Evolutionary conservation across 2,113 vertebrate species (phyloP).

Genomic region (Spilogale gracilis): DNA sequence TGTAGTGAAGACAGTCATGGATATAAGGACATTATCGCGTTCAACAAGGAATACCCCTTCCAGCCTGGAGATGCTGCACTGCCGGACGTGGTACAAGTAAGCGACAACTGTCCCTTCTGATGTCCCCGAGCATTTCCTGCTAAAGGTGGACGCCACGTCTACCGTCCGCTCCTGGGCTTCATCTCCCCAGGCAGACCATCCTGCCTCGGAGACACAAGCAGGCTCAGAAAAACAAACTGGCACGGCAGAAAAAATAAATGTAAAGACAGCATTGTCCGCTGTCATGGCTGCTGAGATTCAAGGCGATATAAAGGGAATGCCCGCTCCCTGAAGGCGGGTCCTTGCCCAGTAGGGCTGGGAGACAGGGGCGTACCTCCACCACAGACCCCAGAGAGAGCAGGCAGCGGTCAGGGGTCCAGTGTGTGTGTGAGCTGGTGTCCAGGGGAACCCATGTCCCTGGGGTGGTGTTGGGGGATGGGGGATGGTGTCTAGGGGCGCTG

Average conservation of each 20-base stretch:
- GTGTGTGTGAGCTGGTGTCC: not conserved
- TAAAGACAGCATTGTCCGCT: not conserved
- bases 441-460: not conserved
- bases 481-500: not conserved
- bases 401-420: not conserved
- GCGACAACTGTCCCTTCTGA: not conserved
- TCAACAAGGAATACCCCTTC: not conserved
- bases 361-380: not conserved
- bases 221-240: not conserved
- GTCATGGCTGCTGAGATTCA: not conserved
- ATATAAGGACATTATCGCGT: not conserved
- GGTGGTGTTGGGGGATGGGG: not conserved
- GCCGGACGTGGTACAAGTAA: too few relatives aligned
- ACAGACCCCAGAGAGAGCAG: not conserved
- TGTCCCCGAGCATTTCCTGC: not conserved
- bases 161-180: not conserved
- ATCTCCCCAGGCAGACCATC: not conserved
- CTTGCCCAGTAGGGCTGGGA: not conserved
- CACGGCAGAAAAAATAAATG: not conserved
- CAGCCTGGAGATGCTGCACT: not conserved
- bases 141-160: fast-evolving
- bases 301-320: too few relatives aligned
- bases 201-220: fast-evolving
- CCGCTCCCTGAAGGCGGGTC: not conserved
- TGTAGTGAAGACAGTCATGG: not conserved